A percentile compares a stretch with the other conserved stretches of the same genome.
Evolutionary conservation across 2,797 vertebrate genomes (phyloP).

Genomic region (Cyclura pinguis): DNA sequence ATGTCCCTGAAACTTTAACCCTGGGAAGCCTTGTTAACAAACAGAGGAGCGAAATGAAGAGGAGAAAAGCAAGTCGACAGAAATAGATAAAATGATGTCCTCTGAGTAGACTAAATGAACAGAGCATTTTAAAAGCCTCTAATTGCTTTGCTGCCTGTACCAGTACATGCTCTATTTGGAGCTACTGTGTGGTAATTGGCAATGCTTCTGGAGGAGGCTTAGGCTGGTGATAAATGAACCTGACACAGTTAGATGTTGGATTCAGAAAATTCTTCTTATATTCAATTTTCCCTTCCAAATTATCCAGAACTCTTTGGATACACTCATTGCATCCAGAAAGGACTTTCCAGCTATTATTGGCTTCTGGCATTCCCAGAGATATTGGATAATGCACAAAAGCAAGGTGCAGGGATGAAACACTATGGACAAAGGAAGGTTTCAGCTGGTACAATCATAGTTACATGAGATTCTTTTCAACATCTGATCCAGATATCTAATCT

Average conservation of each 20-base stretch:
- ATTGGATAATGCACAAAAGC: neutral
- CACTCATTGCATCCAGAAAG: conserved; percentile 25
- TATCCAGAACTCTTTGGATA: neutral
- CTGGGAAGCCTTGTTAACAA: conserved; percentile 67
- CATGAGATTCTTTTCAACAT: neutral
- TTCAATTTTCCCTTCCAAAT: neutral
- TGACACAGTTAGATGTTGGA: neutral
- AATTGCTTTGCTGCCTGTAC: conserved; percentile 37
- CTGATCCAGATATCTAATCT: neutral
- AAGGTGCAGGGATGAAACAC: neutral
- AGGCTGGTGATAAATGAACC: neutral
- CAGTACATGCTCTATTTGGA: conserved; percentile 14
- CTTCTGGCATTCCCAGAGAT: neutral
- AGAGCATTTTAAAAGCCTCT: conserved; percentile 48
- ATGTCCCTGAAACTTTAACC: conserved; percentile 61
- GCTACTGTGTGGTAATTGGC: conserved; percentile 2
- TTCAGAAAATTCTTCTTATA: conserved; percentile 11
- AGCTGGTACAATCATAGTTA: neutral
- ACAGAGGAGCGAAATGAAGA: conserved; percentile 38
- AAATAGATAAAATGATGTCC: conserved; percentile 65
- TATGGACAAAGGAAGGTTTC: neutral
- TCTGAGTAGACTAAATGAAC: conserved; percentile 59
- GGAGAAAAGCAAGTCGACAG: conserved; percentile 38
- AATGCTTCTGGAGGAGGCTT: neutral
- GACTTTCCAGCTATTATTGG: neutral